Evolutionary conservation across 1,140 invertebrate species (phyloP).

Genomic region (Caenorhabditis inopinata): DNA sequence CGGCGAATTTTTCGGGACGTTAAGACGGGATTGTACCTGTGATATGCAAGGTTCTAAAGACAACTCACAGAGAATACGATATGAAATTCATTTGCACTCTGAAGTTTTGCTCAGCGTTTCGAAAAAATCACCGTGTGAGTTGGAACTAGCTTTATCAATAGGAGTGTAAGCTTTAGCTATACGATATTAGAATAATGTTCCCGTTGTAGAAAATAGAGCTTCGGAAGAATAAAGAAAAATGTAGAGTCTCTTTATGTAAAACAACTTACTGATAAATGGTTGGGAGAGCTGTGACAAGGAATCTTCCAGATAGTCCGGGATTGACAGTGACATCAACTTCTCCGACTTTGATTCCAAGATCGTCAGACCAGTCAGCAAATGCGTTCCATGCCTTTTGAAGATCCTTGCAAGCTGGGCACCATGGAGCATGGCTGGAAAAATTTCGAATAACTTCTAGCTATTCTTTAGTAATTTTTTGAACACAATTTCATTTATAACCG

Average conservation of each 20-base stretch:
- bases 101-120: too few relatives aligned
- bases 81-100: too few relatives aligned
- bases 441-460: neutral
- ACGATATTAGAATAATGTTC: neutral
- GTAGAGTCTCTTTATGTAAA: too few relatives aligned
- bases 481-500: too few relatives aligned
- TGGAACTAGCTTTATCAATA: too few relatives aligned
- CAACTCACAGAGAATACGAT: too few relatives aligned
- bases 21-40: too few relatives aligned
- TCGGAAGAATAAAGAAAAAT: neutral
- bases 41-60: too few relatives aligned
- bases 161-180: neutral
- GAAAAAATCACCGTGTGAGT: too few relatives aligned
- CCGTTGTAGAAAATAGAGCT: neutral
- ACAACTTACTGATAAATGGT: conserved; percentile 92
- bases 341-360: conserved; percentile 81
- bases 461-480: neutral
- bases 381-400: conserved; percentile 84
- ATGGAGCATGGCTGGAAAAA: conserved; percentile 84
- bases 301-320: conserved; percentile 86
- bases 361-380: conserved; percentile 78
- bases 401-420: conserved; percentile 96
- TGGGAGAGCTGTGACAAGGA: conserved; percentile 95
- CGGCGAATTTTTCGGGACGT: too few relatives aligned
- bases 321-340: conserved; percentile 84